These are phyloP conservation scores for Drosophila pseudotakahashii DNA, from an alignment of 2,888 invertebrate genomes.

Conservation along the genomic window DNA sequence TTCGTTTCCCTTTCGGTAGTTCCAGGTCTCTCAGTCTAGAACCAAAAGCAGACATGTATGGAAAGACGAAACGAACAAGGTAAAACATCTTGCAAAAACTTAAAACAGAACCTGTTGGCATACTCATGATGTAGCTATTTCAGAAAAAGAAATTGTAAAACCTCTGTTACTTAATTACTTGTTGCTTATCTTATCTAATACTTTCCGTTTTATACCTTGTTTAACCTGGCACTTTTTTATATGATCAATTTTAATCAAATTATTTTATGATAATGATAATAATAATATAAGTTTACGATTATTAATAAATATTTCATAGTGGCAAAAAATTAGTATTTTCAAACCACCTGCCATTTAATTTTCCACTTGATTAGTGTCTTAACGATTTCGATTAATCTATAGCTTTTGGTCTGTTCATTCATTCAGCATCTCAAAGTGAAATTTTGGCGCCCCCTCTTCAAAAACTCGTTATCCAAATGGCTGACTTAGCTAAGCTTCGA, in stretches of 20 bases:
- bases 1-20: constrained; percentile 81
- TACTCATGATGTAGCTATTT: constrained; percentile 50
- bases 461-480: constrained; percentile 63
- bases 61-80: constrained; percentile 2
- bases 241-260: not conserved
- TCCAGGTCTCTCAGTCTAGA: constrained; percentile 33
- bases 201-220: not conserved
- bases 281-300: not conserved
- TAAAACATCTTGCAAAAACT: constrained; percentile 26
- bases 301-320: not conserved
- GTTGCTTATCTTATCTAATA: not conserved
- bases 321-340: not conserved
- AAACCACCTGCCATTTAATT: not conserved
- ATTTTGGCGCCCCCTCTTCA: constrained; percentile 50
- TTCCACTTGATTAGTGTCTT: constrained; percentile 7
- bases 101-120: constrained; percentile 68
- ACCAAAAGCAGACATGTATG: constrained; percentile 19
- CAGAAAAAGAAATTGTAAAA: constrained; percentile 18
- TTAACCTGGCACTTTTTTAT: not conserved
- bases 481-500: constrained; percentile 12
- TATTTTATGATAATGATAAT: no score
- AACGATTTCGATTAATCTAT: not conserved
- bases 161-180: constrained; percentile 3
- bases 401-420: not conserved
- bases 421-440: constrained; percentile 16